These are phyloP conservation scores for Sicus ferrugineus DNA, from an alignment of 2,888 invertebrate genomes.

Conservation along the genomic window DNA sequence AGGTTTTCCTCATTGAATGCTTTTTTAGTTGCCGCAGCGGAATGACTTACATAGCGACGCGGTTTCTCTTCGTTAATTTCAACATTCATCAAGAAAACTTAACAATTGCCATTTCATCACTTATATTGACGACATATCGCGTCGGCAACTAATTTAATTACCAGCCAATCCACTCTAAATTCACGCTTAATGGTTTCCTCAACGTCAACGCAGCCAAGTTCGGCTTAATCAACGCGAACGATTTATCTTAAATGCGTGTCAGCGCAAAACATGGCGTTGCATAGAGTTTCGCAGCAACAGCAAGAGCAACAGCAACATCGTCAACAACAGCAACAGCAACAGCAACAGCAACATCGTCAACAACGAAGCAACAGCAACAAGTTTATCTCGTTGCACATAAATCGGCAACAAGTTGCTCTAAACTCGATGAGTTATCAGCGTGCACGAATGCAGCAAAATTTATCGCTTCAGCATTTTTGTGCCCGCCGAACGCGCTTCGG, in stretches of 20 bases:
- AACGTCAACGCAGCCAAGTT: background rate
- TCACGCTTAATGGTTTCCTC: slow-evolving; percentile 22
- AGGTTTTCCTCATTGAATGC: too few relatives aligned
- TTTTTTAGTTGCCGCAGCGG: too few relatives aligned
- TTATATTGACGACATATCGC: background rate
- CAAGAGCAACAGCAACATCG: background rate
- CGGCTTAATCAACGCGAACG: slow-evolving; percentile 28
- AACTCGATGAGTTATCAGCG: slow-evolving; percentile 26
- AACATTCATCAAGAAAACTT: background rate
- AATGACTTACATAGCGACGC: too few relatives aligned
- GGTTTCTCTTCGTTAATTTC: too few relatives aligned
- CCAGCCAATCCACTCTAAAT: slow-evolving; percentile 11
- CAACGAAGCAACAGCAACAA: background rate
- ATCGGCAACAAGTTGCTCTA: slow-evolving; percentile 27
- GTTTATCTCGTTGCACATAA: slow-evolving; percentile 29
- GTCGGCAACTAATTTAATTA: slow-evolving; percentile 22
- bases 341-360: background rate
- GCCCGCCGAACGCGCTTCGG: background rate
- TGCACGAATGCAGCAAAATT: slow-evolving; percentile 7
- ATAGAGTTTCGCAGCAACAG: background rate
- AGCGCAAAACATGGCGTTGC: slow-evolving; percentile 18
- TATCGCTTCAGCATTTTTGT: slow-evolving; percentile 14
- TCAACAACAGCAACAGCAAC: background rate
- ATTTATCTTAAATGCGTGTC: slow-evolving; percentile 40
- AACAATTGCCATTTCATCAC: background rate